Percentiles rank a stretch among this genome's conserved stretches.
Evolutionary conservation across 2,113 vertebrate genomes (phyloP).

Genomic region (Rissa tridactyla): DNA sequence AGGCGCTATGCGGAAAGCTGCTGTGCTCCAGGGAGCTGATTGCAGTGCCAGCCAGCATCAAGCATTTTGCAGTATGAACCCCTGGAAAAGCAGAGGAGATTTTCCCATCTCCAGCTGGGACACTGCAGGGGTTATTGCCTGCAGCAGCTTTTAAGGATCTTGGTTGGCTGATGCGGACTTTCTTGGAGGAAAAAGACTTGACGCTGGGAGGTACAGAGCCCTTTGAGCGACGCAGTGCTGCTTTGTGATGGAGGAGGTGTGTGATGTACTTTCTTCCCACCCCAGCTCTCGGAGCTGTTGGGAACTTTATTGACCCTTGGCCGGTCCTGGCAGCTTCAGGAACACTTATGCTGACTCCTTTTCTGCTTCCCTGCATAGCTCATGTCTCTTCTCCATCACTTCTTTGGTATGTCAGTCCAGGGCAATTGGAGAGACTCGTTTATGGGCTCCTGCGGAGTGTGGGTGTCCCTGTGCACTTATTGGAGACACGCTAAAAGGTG

Average conservation of each 20-base stretch:
- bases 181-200: neutral
- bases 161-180: neutral
- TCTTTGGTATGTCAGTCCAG: too few relatives aligned
- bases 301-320: neutral
- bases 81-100: neutral
- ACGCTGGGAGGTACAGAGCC: neutral
- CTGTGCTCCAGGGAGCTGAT: neutral
- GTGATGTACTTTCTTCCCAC: neutral
- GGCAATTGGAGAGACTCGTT: neutral
- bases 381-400: neutral
- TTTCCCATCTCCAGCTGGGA: neutral
- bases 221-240: accelerated
- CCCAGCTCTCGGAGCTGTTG: neutral
- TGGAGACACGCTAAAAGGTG: neutral
- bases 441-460: neutral
- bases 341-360: accelerated
- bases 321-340: neutral
- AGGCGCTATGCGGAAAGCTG: neutral
- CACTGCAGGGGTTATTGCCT: neutral
- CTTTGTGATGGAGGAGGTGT: neutral
- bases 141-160: too few relatives aligned
- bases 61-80: neutral
- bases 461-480: neutral
- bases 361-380: neutral
- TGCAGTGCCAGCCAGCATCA: neutral